Conservation (phyloP, 2,113 vertebrate genomes). For the Daubentonia madagascariensis region DNA sequence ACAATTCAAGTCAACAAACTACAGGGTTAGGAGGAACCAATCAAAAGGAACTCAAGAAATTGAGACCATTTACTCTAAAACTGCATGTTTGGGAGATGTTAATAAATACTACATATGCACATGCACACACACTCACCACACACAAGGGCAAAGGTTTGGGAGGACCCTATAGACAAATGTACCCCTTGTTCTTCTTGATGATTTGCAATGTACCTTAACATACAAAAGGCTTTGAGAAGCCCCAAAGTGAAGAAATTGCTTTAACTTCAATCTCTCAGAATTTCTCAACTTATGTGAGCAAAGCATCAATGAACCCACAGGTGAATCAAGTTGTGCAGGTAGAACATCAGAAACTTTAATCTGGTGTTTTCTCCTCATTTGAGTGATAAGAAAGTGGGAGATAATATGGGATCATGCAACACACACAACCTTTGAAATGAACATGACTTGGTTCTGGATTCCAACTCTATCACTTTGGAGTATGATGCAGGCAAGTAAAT, state of each 20-base stretch:
- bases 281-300: neutral
- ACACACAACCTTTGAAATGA: neutral
- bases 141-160: neutral
- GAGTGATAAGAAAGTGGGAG: neutral
- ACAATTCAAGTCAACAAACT: slow-evolving; percentile 63
- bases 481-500: rapidly evolving
- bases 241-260: neutral
- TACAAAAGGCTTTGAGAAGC: neutral
- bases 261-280: neutral
- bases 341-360: neutral
- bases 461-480: rapidly evolving
- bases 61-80: neutral
- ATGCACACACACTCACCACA: too few species aligned
- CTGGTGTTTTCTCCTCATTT: neutral
- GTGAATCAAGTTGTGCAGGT: neutral
- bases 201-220: neutral
- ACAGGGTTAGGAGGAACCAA: slow-evolving; percentile 5
- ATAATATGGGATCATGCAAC: rapidly evolving
- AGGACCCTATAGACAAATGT: neutral
- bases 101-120: neutral
- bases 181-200: neutral
- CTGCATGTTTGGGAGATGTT: neutral
- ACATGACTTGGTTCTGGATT: neutral
- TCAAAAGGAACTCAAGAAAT: neutral
- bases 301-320: neutral